Conservation (phyloP, 2,797 vertebrate species). For the Sarcoramphus papa region DNA sequence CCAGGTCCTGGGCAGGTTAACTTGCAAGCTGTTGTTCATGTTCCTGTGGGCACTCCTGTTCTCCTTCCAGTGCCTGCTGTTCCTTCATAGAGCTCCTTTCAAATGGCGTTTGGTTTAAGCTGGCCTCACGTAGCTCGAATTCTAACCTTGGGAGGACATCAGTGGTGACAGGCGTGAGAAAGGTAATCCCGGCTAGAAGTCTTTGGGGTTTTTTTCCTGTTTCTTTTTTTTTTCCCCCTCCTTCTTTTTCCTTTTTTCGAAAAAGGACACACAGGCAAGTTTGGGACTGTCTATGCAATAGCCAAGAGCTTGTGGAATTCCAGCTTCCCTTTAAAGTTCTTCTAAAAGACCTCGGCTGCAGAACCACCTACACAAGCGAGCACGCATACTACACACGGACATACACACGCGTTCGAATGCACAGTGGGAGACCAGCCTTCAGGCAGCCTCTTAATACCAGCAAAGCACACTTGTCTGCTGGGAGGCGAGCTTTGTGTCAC, state of each 20-base stretch:
- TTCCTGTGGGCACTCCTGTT: constrained; percentile 31
- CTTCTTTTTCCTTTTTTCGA: neutral
- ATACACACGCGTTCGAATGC: neutral
- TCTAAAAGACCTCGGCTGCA: neutral
- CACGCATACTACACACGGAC: neutral
- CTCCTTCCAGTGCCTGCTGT: constrained; percentile 36
- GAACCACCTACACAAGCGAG: neutral
- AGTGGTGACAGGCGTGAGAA: constrained; percentile 65
- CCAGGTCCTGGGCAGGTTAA: constrained; percentile 81
- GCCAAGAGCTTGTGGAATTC: constrained; percentile 7
- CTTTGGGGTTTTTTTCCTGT: neutral
- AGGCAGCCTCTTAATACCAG: constrained; percentile 69
- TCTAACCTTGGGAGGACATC: constrained; percentile 75
- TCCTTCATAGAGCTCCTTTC: constrained; percentile 62
- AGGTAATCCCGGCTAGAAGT: constrained; percentile 70
- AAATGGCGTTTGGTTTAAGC: constrained; percentile 9
- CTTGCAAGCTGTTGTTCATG: constrained; percentile 80
- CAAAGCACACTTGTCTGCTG: constrained; percentile 66
- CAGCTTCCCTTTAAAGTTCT: constrained; percentile 26
- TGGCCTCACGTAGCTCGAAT: constrained; percentile 41
- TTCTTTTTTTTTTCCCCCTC: neutral
- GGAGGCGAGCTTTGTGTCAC: constrained; percentile 74
- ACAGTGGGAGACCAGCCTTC: constrained; percentile 14
- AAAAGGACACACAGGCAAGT: neutral
- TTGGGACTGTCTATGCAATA: neutral